Conservation (phyloP, 2,797 vertebrate species). For the Apogon talboti region DNA sequence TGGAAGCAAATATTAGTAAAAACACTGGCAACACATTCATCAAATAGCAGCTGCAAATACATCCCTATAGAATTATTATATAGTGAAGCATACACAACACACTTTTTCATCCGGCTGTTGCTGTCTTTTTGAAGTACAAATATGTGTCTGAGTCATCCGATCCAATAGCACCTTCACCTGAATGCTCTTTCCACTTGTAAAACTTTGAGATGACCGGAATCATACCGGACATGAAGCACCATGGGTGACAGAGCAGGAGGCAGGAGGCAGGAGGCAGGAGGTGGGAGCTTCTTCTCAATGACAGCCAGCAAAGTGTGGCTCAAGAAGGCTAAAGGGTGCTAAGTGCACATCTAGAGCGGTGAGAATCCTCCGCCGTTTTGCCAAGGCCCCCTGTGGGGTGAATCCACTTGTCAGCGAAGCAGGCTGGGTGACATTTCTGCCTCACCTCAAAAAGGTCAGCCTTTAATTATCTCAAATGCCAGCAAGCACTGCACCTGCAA, state of each 20-base stretch:
- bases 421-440: constrained; percentile 83
- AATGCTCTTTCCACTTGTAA: constrained; percentile 38
- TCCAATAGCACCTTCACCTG: constrained; percentile 27
- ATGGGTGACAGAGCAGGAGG: constrained; percentile 25
- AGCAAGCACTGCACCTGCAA: constrained; percentile 79
- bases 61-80: not conserved
- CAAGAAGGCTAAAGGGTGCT: constrained; percentile 71
- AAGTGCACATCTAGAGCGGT: constrained; percentile 64
- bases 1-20: not conserved
- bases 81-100: not conserved
- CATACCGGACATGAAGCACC: not conserved
- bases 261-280: constrained; percentile 20
- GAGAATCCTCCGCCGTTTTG: constrained; percentile 60
- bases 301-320: constrained; percentile 41
- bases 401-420: constrained; percentile 78
- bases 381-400: constrained; percentile 64
- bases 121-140: not conserved
- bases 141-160: constrained; percentile 13
- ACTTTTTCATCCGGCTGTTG: too few relatives aligned
- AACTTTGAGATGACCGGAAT: constrained; percentile 5
- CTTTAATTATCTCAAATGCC: constrained; percentile 87
- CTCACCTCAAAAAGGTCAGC: constrained; percentile 85
- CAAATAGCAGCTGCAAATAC: not conserved
- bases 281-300: constrained; percentile 38
- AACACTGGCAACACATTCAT: not conserved